Evolutionary conservation across 2,888 invertebrate species (phyloP).

Genomic region (Pammene aurita): DNA sequence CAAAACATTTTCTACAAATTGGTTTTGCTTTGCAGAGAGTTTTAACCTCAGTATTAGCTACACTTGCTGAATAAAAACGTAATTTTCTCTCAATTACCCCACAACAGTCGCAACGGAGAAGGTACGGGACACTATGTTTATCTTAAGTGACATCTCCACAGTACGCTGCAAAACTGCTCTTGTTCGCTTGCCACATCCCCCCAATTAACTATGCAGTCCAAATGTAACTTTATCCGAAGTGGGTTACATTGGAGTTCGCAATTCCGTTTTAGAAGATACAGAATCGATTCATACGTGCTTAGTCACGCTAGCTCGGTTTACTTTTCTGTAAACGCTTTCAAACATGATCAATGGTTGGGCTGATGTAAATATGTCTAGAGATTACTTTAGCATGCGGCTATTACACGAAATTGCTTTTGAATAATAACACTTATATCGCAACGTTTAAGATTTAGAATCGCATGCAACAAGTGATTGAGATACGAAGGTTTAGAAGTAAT

Average conservation of each 20-base stretch:
- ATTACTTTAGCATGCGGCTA: slow-evolving; percentile 3
- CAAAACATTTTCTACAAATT: background rate
- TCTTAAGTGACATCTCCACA: slow-evolving; percentile 39
- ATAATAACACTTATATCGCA: background rate
- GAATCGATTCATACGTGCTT: slow-evolving; percentile 23
- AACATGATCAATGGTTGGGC: slow-evolving; percentile 22
- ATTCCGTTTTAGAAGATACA: slow-evolving; percentile 26
- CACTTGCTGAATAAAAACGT: slow-evolving; percentile 28
- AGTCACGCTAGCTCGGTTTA: slow-evolving; percentile 18
- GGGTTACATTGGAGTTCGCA: slow-evolving; percentile 30
- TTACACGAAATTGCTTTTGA: background rate
- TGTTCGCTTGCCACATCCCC: slow-evolving; percentile 32
- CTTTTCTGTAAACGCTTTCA: slow-evolving; percentile 16
- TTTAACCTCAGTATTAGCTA: slow-evolving; percentile 20
- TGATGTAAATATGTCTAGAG: slow-evolving; percentile 19
- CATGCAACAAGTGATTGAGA: no score
- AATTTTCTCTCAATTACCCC: slow-evolving; percentile 28
- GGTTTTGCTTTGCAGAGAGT: slow-evolving; percentile 37
- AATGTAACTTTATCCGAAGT: slow-evolving; percentile 37
- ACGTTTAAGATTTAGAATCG: background rate
- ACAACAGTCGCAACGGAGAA: slow-evolving; percentile 18
- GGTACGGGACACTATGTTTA: slow-evolving; percentile 26
- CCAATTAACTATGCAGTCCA: slow-evolving; percentile 37
- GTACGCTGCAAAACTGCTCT: slow-evolving; percentile 30
- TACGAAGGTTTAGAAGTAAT: background rate